Evolutionary conservation across 2,113 vertebrate genomes (phyloP).

Genomic region (Lichenostomus cassidix): DNA sequence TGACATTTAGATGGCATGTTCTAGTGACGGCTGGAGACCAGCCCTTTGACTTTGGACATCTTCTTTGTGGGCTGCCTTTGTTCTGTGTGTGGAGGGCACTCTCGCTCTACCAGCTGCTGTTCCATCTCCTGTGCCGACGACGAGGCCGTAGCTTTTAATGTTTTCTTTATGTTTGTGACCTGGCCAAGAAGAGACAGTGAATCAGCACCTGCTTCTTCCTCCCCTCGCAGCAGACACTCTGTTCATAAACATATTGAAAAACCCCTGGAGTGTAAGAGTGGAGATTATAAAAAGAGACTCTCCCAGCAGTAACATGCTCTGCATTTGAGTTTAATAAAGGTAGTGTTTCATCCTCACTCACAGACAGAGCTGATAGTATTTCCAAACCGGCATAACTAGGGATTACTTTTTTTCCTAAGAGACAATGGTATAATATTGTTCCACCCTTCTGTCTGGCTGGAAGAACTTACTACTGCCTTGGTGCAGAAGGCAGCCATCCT

Average conservation of each 20-base stretch:
- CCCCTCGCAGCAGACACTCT: constrained; percentile 41
- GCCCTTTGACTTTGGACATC: constrained; percentile 86
- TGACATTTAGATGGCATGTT: constrained; percentile 60
- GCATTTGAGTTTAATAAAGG: not conserved
- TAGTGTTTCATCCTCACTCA: not conserved
- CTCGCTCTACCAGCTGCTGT: constrained; percentile 78
- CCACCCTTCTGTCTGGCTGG: not conserved
- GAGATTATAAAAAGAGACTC: not conserved
- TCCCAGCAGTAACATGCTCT: not conserved
- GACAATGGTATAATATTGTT: not conserved
- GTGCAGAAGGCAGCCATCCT: not conserved
- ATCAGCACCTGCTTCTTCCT: constrained; percentile 69
- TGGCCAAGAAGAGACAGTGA: constrained; percentile 59
- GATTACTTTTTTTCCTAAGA: not conserved
- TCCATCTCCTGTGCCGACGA: constrained; percentile 80
- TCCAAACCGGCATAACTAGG: not conserved
- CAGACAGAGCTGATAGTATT: not conserved
- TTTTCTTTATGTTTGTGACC: constrained; percentile 84
- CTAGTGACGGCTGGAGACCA: constrained; percentile 85
- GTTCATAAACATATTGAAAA: not conserved
- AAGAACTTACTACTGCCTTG: not conserved
- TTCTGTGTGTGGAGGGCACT: constrained; percentile 76
- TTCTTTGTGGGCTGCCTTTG: constrained; percentile 84
- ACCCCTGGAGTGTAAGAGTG: not conserved
- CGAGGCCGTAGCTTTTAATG: constrained; percentile 77